Evolutionary conservation across 1,140 invertebrate species (phyloP).

Genomic region (Ceratoteleas bidentatus): DNA sequence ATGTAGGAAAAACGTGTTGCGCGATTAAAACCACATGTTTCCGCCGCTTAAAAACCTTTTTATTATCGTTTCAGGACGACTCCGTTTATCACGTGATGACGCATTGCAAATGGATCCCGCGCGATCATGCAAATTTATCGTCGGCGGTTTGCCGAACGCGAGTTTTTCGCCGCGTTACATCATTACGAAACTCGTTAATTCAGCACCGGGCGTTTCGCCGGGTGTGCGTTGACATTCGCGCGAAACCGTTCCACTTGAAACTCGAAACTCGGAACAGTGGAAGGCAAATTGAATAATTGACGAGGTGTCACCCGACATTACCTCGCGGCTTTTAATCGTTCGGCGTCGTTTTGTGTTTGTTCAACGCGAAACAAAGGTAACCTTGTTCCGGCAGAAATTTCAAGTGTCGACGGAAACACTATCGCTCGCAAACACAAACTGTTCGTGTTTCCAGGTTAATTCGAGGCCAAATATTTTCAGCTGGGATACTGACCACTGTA

Average conservation of each 20-base stretch:
- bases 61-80: background rate
- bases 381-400: no score
- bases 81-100: conserved; percentile 15
- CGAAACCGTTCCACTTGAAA: conserved; percentile 38
- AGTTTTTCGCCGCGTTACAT: background rate
- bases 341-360: background rate
- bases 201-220: conserved; percentile 15
- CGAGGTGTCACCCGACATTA: conserved; percentile 20
- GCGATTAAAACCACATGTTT: background rate
- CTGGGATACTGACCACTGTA: no score
- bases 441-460: no score
- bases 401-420: no score
- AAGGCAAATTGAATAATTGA: conserved; percentile 38
- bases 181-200: background rate
- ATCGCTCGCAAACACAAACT: no score
- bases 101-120: conserved; percentile 8
- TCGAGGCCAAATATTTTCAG: no score
- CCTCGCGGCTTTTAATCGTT: no score
- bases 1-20: no score
- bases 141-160: background rate
- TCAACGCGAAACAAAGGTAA: background rate
- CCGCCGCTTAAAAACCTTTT: background rate
- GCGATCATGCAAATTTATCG: conserved; percentile 19
- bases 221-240: conserved; percentile 9
- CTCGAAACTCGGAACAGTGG: conserved; percentile 20